Evolutionary conservation across 2,888 invertebrate species (phyloP).

Genomic region (Torymus aiolomorphi): DNA sequence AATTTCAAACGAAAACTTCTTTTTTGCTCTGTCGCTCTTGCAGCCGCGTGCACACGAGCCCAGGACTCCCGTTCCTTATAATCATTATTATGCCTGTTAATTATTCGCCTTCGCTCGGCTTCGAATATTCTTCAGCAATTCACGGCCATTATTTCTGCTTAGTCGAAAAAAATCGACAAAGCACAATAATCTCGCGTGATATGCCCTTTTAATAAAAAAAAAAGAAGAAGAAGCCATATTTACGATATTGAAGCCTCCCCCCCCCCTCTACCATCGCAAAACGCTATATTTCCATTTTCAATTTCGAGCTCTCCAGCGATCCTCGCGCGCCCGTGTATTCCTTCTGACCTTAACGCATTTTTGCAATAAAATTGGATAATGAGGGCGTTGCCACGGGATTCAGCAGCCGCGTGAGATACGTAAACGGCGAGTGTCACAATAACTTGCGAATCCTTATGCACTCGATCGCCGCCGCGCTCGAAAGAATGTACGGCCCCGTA

Average conservation of each 20-base stretch:
- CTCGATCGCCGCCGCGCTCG: slow-evolving; percentile 58
- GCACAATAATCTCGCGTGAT: slow-evolving; percentile 48
- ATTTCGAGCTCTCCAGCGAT: slow-evolving; percentile 38
- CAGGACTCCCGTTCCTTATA: background rate
- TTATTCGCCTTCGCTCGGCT: slow-evolving; percentile 34
- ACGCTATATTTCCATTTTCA: slow-evolving; percentile 49
- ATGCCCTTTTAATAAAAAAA: slow-evolving; percentile 46
- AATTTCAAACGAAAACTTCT: slow-evolving; percentile 4
- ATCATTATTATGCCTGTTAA: slow-evolving; percentile 29
- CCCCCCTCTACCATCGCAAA: background rate
- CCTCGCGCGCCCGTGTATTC: slow-evolving; percentile 16
- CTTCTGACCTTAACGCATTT: slow-evolving; percentile 52
- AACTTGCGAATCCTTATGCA: slow-evolving; percentile 63
- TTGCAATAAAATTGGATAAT: slow-evolving; percentile 61
- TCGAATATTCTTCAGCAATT: slow-evolving; percentile 42
- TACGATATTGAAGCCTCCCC: slow-evolving; percentile 44
- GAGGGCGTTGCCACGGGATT: slow-evolving; percentile 61
- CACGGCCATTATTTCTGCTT: slow-evolving; percentile 43
- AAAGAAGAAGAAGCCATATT: slow-evolving; percentile 15
- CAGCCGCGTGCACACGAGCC: background rate
- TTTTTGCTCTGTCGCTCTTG: background rate
- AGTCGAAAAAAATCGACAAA: slow-evolving; percentile 47
- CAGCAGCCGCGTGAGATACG: slow-evolving; percentile 59
- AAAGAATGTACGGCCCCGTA: slow-evolving; percentile 65
- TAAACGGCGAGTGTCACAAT: slow-evolving; percentile 62